phyloP scores from a whole-genome alignment of 2,797 vertebrate species.

The Propithecus perrieri region DNA sequence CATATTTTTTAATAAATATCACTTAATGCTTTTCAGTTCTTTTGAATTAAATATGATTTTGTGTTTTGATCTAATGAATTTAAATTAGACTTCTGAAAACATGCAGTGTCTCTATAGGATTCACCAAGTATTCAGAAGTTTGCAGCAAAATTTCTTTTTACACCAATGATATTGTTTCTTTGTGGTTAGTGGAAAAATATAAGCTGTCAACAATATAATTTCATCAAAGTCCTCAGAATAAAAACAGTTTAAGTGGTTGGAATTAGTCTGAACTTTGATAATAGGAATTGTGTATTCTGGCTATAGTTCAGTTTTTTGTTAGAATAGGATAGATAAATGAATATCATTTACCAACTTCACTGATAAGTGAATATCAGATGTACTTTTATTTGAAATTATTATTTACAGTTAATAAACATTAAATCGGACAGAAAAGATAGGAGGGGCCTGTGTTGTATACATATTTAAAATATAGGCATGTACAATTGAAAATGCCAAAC shows the following conservation, averaged over 20 bases:
- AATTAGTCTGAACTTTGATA: slow-evolving; percentile 55
- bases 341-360: background rate
- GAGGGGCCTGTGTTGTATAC: background rate
- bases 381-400: slow-evolving; percentile 32
- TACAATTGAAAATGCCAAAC: background rate
- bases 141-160: slow-evolving; percentile 52
- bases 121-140: slow-evolving; percentile 52
- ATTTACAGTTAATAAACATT: slow-evolving; percentile 42
- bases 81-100: slow-evolving; percentile 55
- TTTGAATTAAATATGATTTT: slow-evolving; percentile 67
- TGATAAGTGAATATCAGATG: background rate
- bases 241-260: slow-evolving; percentile 40
- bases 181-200: slow-evolving; percentile 33
- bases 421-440: background rate
- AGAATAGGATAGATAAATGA: background rate
- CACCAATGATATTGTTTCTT: slow-evolving; percentile 14
- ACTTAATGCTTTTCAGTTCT: slow-evolving; percentile 35
- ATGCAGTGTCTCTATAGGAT: background rate
- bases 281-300: background rate
- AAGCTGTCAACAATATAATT: slow-evolving; percentile 56
- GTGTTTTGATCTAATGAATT: slow-evolving; percentile 29
- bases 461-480: slow-evolving; percentile 26
- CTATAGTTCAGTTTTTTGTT: slow-evolving; percentile 26
- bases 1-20: slow-evolving; percentile 58
- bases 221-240: slow-evolving; percentile 43